phyloP scores from a whole-genome alignment of 2,113 vertebrate species.

The Vimba vimba region DNA sequence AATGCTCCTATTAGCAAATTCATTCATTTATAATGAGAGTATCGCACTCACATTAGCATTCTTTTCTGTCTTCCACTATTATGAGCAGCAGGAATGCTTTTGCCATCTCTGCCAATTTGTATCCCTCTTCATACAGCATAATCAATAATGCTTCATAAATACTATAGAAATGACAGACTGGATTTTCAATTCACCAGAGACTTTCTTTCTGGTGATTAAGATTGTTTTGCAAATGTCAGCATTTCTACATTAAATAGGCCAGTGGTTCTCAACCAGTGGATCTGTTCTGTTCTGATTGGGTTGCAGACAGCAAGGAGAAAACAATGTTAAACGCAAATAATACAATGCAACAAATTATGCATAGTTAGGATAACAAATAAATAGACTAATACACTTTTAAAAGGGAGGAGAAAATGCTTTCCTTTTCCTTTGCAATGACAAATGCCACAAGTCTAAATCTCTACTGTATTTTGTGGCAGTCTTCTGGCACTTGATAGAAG shows the following conservation, averaged over 20 bases:
- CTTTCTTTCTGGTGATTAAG: background rate
- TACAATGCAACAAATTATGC: background rate
- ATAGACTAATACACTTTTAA: background rate
- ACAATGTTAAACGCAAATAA: background rate
- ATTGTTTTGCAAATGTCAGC: background rate
- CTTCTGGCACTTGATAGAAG: background rate
- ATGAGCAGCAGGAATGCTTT: background rate
- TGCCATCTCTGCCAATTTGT: background rate
- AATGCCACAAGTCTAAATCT: background rate
- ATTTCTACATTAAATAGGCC: background rate
- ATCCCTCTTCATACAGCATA: background rate
- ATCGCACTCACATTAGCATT: background rate
- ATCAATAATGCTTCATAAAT: slow-evolving; percentile 11
- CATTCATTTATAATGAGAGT: background rate
- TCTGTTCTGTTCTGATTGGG: background rate
- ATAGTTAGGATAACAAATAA: background rate
- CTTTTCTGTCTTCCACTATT: slow-evolving; percentile 13
- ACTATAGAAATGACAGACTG: background rate
- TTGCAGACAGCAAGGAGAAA: background rate
- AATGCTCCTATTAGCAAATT: background rate
- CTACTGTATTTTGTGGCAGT: background rate
- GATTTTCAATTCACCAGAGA: slow-evolving; percentile 3
- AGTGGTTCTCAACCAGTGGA: background rate
- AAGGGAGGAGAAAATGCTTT: background rate
- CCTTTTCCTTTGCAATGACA: background rate